phyloP scores from a whole-genome alignment of 2,888 invertebrate species.

The Spisula solida region DNA sequence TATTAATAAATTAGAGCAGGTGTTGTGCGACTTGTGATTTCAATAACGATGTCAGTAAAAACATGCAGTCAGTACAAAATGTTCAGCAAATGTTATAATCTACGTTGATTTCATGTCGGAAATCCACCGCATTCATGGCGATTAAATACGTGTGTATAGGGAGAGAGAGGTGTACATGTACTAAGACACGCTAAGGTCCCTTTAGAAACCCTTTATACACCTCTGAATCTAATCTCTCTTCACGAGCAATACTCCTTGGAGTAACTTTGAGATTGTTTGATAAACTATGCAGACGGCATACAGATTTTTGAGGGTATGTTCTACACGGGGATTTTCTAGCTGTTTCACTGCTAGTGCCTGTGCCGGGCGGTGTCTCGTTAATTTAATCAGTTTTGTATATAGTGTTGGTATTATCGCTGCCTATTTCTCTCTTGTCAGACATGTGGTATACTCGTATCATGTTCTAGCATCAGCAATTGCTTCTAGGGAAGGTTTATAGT shows the following conservation, averaged over 20 bases:
- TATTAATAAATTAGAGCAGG: too few relatives aligned
- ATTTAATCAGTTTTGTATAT: constrained; percentile 14
- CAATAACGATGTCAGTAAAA: too few relatives aligned
- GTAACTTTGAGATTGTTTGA: constrained; percentile 1
- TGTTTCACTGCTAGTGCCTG: background rate
- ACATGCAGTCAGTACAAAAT: too few relatives aligned
- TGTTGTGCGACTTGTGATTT: too few relatives aligned
- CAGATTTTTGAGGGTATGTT: background rate
- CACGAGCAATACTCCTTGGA: background rate
- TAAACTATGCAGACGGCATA: background rate
- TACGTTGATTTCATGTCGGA: too few relatives aligned
- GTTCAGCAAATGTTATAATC: too few relatives aligned
- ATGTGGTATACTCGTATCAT: background rate
- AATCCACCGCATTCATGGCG: too few relatives aligned
- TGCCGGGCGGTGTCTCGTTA: background rate
- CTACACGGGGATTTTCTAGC: background rate
- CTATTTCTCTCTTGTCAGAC: background rate
- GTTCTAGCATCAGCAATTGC: background rate
- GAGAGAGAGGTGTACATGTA: too few relatives aligned
- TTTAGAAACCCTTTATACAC: background rate
- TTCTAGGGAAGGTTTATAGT: constrained; percentile 8
- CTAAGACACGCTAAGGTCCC: too few relatives aligned
- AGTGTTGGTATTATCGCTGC: background rate
- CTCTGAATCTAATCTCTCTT: background rate
- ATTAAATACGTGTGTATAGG: too few relatives aligned